phyloP scores from a whole-genome alignment of 2,113 vertebrate genomes.

The Tautogolabrus adspersus region DNA sequence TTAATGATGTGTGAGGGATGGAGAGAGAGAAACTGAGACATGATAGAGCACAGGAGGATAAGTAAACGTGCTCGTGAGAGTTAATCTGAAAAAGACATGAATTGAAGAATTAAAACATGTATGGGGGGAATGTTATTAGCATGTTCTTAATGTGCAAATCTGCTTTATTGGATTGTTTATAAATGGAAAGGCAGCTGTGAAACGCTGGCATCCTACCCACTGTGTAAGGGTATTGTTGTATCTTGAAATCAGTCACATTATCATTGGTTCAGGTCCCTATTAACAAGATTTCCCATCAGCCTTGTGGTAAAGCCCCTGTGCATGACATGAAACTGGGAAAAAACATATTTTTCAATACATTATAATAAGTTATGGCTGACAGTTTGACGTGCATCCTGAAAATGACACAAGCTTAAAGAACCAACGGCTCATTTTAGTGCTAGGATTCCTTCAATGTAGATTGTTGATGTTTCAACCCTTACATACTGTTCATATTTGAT shows the following conservation, averaged over 20 bases:
- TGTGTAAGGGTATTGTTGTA: neutral
- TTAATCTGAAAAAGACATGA: neutral
- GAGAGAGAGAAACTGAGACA: slow-evolving; percentile 11
- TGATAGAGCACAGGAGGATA: slow-evolving; percentile 3
- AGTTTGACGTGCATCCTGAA: too few relatives aligned
- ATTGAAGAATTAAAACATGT: neutral
- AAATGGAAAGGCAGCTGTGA: neutral
- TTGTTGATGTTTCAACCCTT: too few relatives aligned
- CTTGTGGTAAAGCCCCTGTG: neutral
- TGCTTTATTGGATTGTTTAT: neutral
- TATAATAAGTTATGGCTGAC: too few relatives aligned
- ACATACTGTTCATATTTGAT: too few relatives aligned
- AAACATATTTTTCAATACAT: too few relatives aligned
- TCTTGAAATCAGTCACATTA: neutral
- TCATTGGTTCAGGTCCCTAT: too few relatives aligned
- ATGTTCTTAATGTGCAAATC: neutral
- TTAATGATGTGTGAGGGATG: neutral
- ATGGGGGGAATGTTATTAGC: neutral
- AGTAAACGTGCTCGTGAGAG: neutral
- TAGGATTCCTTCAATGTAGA: too few relatives aligned
- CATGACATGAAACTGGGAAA: too few relatives aligned
- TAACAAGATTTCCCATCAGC: neutral
- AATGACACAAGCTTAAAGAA: too few relatives aligned
- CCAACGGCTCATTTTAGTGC: too few relatives aligned
- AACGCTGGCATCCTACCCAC: neutral